A percentile compares a stretch with the other conserved stretches of the same genome.
phyloP scores from a whole-genome alignment of 2,113 vertebrate genomes.

The Ammospiza nelsoni region DNA sequence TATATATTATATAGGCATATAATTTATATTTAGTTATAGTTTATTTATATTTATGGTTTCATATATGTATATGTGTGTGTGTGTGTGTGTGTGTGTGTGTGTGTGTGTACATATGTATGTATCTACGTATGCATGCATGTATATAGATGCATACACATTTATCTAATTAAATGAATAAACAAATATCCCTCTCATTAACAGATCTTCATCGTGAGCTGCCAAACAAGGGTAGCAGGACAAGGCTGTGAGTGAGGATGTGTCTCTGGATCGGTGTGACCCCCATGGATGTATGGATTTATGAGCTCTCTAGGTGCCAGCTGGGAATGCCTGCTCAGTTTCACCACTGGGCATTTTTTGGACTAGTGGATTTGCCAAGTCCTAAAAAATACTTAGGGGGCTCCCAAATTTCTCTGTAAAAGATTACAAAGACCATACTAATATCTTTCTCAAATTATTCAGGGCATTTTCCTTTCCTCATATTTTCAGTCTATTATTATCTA shows the following conservation, averaged over 20 bases:
- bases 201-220: not conserved
- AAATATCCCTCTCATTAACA: not conserved
- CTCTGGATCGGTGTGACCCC: not conserved
- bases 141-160: no score
- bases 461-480: not conserved
- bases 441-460: not conserved
- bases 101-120: no score
- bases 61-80: not conserved
- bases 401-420: not conserved
- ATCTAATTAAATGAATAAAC: not conserved
- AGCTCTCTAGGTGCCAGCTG: not conserved
- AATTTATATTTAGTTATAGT: no score
- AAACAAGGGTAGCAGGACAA: not conserved
- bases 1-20: no score
- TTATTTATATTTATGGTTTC: no score
- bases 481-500: not conserved
- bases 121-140: no score
- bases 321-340: not conserved
- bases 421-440: not conserved
- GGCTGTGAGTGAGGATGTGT: not conserved
- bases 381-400: accelerated
- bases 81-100: no score
- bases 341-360: not conserved
- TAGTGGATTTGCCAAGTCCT: not conserved
- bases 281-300: not conserved